Base-by-base conservation (phyloP, 2,797 vertebrate genomes). In the Sebastes steindachneri region DNA sequence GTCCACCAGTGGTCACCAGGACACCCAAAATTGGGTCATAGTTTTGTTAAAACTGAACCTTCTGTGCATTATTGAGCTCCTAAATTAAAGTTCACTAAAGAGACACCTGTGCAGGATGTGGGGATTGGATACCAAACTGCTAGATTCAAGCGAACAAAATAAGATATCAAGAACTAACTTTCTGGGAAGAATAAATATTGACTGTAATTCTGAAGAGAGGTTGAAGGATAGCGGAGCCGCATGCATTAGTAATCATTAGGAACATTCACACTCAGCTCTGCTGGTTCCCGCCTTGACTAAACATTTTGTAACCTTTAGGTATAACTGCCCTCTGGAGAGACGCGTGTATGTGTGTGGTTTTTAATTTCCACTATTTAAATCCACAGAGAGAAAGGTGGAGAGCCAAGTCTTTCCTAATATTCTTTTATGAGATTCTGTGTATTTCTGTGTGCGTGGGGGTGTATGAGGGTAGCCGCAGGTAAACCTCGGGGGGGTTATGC, bases 361-460 rank as follows among this genome's bases (percentile, higher is more conserved):
- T 81, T 68, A 60, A 77, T 82, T 58, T 82, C 5, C 25, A 57
- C 8, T 65, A 45, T 79, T 79, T 35, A 77, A 68, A 73, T 21
- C 62, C 51, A 68, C 14, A 51, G 48, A 33, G 68, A 73, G 59
- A 26, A 51, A 60, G 29, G 25, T 17, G 26, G 23, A 17, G 15
- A 45, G 66, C 75, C 19, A 57, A 55, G 31, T 74, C 23, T 68
- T 45, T 26, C 4, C 54, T 63, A 77, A 79, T 79, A 77, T 64
- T 65, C 25, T 45, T 86, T 88, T 73, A 80, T 86, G 76, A 72
- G 86, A 62, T 51, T 65, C 2, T 72, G 35, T 82, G 37, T 73
- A 4, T 77, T 28, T 81, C 2, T 68, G 12, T 69, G 68, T 84
- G 57, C 29, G 45, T 31, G 37, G 26, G 21, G 3, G 33, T 31